Conservation (phyloP, 2,888 invertebrate species). For the Plebejus melissa region DNA sequence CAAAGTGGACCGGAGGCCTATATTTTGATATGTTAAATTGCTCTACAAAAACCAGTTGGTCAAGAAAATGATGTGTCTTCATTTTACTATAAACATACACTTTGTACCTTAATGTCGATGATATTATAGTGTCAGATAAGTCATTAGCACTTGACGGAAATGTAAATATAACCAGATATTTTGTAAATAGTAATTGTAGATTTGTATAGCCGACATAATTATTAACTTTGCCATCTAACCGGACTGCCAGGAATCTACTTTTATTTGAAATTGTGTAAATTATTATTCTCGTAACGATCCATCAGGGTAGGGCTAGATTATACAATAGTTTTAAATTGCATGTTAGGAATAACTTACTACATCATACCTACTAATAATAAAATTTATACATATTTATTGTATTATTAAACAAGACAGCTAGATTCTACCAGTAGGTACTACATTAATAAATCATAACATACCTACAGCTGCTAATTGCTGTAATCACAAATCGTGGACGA, state of each 20-base stretch:
- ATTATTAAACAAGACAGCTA: background rate
- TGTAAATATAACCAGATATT: background rate
- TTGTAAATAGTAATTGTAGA: background rate
- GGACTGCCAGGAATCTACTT: constrained; percentile 1
- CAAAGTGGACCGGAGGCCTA: background rate
- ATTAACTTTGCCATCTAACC: too few species aligned
- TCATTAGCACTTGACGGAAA: background rate
- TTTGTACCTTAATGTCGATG: background rate
- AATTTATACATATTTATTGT: too few species aligned
- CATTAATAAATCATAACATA: background rate
- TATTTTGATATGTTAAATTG: background rate
- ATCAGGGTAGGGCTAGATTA: too few species aligned
- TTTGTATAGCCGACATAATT: too few species aligned
- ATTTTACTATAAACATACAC: constrained; percentile 6
- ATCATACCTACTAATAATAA: too few species aligned
- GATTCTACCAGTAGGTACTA: background rate
- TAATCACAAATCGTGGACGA: background rate
- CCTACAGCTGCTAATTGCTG: too few species aligned
- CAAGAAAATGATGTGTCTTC: constrained; percentile 1
- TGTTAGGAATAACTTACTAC: too few species aligned
- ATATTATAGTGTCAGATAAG: background rate
- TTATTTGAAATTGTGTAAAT: background rate
- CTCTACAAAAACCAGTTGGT: background rate
- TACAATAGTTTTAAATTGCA: too few species aligned
- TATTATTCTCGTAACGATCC: too few species aligned